phyloP scores from a whole-genome alignment of 2,888 invertebrate genomes.

The Oscheius sp. region DNA sequence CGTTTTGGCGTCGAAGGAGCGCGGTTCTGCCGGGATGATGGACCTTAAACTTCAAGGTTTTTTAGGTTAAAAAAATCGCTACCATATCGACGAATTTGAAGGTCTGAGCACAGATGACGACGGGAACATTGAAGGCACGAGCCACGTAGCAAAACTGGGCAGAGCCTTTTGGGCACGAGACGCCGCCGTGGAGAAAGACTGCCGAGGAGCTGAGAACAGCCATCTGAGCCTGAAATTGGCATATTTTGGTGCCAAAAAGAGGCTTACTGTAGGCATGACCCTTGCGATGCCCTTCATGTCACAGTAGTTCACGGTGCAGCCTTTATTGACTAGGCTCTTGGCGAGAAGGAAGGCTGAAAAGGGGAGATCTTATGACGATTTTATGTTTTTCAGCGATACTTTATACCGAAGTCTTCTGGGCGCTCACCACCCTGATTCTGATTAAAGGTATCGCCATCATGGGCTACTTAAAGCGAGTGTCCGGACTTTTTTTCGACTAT shows the following conservation, averaged over 20 bases:
- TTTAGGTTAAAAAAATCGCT: background rate
- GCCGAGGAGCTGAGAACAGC: slow-evolving; percentile 66
- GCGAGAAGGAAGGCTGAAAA: slow-evolving; percentile 18
- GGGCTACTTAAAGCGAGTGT: too few relatives aligned
- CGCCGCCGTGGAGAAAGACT: slow-evolving; percentile 63
- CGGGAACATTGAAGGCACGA: slow-evolving; percentile 88
- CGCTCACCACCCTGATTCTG: too few relatives aligned
- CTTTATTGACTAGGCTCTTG: slow-evolving; percentile 34
- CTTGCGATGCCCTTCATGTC: slow-evolving; percentile 53
- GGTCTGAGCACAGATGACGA: slow-evolving; percentile 93
- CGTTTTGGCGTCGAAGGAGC: slow-evolving; percentile 49
- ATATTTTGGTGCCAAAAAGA: background rate
- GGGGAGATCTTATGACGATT: background rate
- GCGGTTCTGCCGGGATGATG: slow-evolving; percentile 49
- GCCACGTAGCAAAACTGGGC: slow-evolving; percentile 82
- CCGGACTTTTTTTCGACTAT: too few relatives aligned
- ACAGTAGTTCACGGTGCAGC: slow-evolving; percentile 54
- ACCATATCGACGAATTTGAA: slow-evolving; percentile 93
- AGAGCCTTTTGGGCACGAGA: slow-evolving; percentile 56
- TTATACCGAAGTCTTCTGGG: too few relatives aligned
- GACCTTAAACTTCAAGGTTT: slow-evolving; percentile 22
- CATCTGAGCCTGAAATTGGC: slow-evolving; percentile 49
- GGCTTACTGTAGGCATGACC: slow-evolving; percentile 13
- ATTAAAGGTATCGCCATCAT: too few relatives aligned
- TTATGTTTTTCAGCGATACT: too few relatives aligned